phyloP scores from a whole-genome alignment of 2,797 vertebrate species.

The Tokudaia tokunoshimensis region DNA sequence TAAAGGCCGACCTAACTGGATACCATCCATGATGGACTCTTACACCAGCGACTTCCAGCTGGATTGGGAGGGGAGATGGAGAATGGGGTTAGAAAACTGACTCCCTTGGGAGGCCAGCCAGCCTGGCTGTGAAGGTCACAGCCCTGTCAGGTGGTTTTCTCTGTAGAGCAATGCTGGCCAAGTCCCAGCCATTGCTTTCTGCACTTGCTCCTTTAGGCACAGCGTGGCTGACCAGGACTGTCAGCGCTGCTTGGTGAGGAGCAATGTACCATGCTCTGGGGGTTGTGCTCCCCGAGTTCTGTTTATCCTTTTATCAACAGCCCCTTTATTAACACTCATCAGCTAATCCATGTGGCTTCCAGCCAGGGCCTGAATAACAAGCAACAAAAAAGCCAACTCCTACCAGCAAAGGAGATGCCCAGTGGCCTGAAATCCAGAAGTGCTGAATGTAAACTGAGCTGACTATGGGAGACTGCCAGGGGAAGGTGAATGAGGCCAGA shows the following conservation, averaged over 20 bases:
- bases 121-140: neutral
- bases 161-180: neutral
- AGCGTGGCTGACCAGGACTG: neutral
- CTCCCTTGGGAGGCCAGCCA: neutral
- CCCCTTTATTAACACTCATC: constrained; percentile 1
- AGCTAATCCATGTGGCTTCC: neutral
- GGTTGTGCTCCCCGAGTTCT: neutral
- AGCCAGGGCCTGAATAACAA: neutral
- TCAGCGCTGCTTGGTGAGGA: neutral
- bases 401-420: neutral
- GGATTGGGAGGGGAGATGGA: neutral
- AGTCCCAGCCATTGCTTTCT: neutral
- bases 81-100: neutral
- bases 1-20: neutral
- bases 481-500: neutral
- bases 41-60: neutral
- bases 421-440: neutral
- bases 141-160: neutral
- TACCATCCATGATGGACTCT: neutral
- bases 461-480: neutral
- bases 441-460: neutral
- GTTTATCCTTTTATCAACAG: neutral
- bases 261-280: neutral
- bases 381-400: neutral
- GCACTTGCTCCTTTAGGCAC: neutral